phyloP scores from a whole-genome alignment of 1,140 invertebrate species.

The Lasioglossum baleicum region DNA sequence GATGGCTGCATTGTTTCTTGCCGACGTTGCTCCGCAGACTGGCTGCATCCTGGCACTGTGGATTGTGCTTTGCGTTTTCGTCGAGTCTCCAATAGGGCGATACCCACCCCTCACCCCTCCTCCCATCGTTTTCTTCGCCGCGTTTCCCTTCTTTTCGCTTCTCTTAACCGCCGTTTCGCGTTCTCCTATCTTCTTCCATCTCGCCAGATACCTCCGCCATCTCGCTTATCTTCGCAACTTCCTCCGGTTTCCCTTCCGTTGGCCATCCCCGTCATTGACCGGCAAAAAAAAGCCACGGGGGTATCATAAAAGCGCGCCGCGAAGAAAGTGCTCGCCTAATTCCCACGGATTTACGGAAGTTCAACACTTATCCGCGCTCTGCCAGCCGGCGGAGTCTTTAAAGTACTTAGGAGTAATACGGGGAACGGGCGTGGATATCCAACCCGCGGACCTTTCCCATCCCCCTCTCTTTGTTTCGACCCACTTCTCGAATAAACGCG shows the following conservation, averaged over 20 bases:
- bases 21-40: conserved; percentile 69
- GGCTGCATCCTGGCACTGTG: conserved; percentile 59
- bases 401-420: conserved; percentile 35
- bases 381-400: conserved; percentile 28
- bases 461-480: background rate
- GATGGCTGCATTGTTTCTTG: conserved; percentile 75
- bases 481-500: conserved; percentile 33
- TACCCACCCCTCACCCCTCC: conserved; percentile 19
- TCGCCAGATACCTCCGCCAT: background rate
- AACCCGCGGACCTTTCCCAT: background rate
- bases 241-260: background rate
- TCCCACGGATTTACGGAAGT: conserved; percentile 50
- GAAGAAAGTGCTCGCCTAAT: conserved; percentile 39
- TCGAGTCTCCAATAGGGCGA: conserved; percentile 65
- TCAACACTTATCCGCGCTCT: conserved; percentile 25
- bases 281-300: conserved; percentile 44
- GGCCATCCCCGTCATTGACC: conserved; percentile 46
- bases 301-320: conserved; percentile 51
- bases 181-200: background rate
- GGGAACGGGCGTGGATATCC: conserved; percentile 5
- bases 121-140: conserved; percentile 24
- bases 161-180: background rate
- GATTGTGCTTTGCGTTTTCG: conserved; percentile 72
- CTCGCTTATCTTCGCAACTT: conserved; percentile 3
- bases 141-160: background rate